phyloP scores from a whole-genome alignment of 2,888 invertebrate species.

The Caradrina clavipalpis region DNA sequence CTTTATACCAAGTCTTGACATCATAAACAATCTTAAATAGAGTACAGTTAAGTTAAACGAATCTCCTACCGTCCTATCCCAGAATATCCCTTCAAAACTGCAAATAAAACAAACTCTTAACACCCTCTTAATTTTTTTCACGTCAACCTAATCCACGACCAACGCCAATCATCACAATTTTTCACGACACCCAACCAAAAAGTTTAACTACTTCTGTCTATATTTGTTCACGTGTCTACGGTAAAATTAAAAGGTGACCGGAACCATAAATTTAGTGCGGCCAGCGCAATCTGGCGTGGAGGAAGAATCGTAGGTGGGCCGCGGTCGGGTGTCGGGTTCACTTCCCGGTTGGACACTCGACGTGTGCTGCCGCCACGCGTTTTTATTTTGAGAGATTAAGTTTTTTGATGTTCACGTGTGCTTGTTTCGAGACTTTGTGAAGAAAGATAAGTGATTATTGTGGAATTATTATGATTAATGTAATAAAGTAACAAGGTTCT shows the following conservation, averaged over 20 bases:
- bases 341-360: conserved; percentile 78
- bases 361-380: conserved; percentile 71
- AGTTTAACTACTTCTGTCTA: conserved; percentile 53
- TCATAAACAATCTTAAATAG: not conserved
- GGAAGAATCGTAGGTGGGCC: conserved; percentile 84
- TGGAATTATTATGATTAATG: too few relatives aligned
- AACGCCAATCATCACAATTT: conserved; percentile 17
- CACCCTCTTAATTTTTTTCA: conserved; percentile 20
- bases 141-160: not conserved
- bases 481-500: too few relatives aligned
- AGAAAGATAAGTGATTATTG: not conserved
- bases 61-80: not conserved
- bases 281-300: conserved; percentile 77
- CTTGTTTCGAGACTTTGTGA: conserved; percentile 16
- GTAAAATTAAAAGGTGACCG: conserved; percentile 74
- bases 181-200: conserved; percentile 28
- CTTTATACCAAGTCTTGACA: too few relatives aligned
- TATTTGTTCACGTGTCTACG: conserved; percentile 82
- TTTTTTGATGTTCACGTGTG: conserved; percentile 60
- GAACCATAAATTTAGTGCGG: conserved; percentile 84
- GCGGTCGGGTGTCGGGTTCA: conserved; percentile 83
- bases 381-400: conserved; percentile 65
- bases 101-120: conserved; percentile 3
- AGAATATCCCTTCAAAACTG: not conserved
- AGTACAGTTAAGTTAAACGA: not conserved